phyloP scores from a whole-genome alignment of 2,113 vertebrate genomes.

The Laticauda laticaudata region DNA sequence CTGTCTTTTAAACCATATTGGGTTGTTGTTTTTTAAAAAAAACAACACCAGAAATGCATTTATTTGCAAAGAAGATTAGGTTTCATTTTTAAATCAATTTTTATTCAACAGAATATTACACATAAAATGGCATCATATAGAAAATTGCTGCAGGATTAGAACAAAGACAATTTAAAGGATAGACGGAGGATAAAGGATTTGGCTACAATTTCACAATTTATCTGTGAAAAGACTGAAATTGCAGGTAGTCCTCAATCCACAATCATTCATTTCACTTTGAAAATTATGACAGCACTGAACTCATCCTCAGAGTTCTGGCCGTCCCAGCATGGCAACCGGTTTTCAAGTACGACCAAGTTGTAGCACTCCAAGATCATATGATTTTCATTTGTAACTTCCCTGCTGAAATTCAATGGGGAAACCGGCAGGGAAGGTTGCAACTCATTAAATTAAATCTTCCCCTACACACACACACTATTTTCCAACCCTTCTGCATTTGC shows the following conservation, averaged over 20 bases:
- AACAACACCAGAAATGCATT: background rate
- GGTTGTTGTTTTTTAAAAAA: background rate
- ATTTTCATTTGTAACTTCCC: background rate
- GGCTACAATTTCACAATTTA: background rate
- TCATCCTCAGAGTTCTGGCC: background rate
- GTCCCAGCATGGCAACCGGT: background rate
- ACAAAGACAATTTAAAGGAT: background rate
- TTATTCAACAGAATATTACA: background rate
- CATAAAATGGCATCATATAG: background rate
- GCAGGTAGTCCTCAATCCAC: background rate
- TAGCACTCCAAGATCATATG: background rate
- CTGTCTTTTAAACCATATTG: background rate
- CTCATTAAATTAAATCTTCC: background rate
- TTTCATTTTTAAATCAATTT: background rate
- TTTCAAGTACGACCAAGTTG: background rate
- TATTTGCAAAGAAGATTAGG: background rate
- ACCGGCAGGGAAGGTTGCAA: background rate
- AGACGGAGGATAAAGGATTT: slow-evolving; percentile 1
- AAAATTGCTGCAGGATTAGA: background rate
- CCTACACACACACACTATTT: background rate
- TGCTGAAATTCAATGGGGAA: background rate
- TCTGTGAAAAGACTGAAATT: background rate
- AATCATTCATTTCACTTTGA: background rate
- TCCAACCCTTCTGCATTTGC: background rate
- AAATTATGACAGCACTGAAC: background rate